phyloP scores from a whole-genome alignment of 2,797 vertebrate genomes.

The Poecilia velifera region DNA sequence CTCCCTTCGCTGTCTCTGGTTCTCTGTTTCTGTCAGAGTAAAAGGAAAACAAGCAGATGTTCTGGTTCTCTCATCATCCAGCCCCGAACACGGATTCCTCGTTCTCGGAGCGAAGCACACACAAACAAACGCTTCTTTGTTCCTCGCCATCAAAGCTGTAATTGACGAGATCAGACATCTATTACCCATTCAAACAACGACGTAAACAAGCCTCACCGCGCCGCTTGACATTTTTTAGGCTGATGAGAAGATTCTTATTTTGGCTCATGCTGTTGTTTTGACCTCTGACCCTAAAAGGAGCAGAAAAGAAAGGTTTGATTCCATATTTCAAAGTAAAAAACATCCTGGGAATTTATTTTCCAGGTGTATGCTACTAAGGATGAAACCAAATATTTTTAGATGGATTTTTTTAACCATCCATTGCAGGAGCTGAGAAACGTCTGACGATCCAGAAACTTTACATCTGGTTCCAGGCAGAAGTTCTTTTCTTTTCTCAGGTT shows the following conservation, averaged over 20 bases:
- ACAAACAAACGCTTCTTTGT: constrained; percentile 24
- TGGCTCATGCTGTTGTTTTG: constrained; percentile 41
- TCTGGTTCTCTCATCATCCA: constrained; percentile 27
- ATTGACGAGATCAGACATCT: constrained; percentile 47
- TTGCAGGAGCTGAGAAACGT: constrained; percentile 20
- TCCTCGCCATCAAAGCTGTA: constrained; percentile 47
- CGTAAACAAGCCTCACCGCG: constrained; percentile 53
- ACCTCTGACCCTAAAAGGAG: constrained; percentile 68
- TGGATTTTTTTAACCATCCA: constrained; percentile 50
- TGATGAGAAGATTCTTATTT: constrained; percentile 32
- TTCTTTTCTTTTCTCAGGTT: not conserved
- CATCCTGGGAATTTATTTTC: constrained; percentile 79
- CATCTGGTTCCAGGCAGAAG: constrained; percentile 13
- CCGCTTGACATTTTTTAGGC: constrained; percentile 51
- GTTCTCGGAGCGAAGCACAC: constrained; percentile 30
- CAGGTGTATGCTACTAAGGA: constrained; percentile 64
- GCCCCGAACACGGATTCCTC: constrained; percentile 34
- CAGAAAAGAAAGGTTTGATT: constrained; percentile 70
- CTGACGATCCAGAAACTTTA: constrained; percentile 3
- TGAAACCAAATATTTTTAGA: constrained; percentile 71
- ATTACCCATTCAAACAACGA: constrained; percentile 65
- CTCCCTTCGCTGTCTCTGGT: constrained; percentile 39
- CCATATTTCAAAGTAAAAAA: constrained; percentile 71
- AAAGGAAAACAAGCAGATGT: constrained; percentile 51
- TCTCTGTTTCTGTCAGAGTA: constrained; percentile 54